Evolutionary conservation across 2,113 vertebrate species (phyloP).

Genomic region (Dolichotis patagonum): DNA sequence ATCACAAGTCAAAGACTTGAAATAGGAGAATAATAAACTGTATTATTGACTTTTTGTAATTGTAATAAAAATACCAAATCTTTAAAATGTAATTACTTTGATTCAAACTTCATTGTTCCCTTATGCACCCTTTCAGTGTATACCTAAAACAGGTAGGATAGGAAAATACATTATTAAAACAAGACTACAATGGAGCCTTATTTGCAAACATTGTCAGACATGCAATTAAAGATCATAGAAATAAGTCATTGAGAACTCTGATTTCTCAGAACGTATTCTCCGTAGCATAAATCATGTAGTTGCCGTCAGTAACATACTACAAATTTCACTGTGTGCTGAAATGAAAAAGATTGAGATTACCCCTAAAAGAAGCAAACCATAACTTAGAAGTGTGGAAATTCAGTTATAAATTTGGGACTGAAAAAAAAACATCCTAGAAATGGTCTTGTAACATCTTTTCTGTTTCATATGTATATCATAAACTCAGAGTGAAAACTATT

Average conservation of each 20-base stretch:
- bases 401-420: not conserved
- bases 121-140: conserved; percentile 17
- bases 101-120: conserved; percentile 71
- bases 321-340: not conserved
- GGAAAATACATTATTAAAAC: conserved; percentile 66
- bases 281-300: not conserved
- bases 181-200: conserved; percentile 54
- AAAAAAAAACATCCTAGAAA: conserved; percentile 18
- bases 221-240: conserved; percentile 21
- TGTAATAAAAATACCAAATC: conserved; percentile 72
- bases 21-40: conserved; percentile 77
- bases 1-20: conserved; percentile 70
- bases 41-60: conserved; percentile 75
- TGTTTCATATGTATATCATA: not conserved
- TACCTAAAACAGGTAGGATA: not conserved
- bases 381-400: conserved; percentile 25
- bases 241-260: not conserved
- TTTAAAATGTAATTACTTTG: conserved; percentile 77
- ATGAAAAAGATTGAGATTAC: not conserved
- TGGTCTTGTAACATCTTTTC: not conserved
- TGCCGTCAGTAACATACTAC: not conserved
- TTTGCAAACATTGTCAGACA: conserved; percentile 52
- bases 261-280: not conserved
- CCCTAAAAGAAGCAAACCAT: conserved; percentile 16
- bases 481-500: conserved; percentile 44